Conservation (phyloP, 2,113 vertebrate genomes). For the Argyrosomus japonicus region DNA sequence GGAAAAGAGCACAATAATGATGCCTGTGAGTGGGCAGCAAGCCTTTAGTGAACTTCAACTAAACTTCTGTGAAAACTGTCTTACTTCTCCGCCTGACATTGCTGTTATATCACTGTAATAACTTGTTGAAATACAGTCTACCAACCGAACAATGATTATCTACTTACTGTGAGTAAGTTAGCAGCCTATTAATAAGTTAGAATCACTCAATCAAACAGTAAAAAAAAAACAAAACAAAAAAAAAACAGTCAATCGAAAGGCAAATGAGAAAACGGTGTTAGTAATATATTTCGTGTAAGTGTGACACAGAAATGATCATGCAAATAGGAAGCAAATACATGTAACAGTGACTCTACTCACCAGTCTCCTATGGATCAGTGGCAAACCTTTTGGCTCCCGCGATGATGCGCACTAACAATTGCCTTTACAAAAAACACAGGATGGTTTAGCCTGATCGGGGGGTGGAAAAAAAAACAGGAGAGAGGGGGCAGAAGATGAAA, state of each 20-base stretch:
- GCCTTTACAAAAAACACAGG: slow-evolving; percentile 70
- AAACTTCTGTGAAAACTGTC: neutral
- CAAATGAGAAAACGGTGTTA: too few relatives aligned
- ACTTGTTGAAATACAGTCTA: neutral
- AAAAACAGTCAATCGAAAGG: neutral
- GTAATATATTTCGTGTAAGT: neutral
- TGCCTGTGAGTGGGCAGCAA: neutral
- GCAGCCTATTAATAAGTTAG: neutral
- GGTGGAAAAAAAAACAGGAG: slow-evolving; percentile 47
- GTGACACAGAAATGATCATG: neutral
- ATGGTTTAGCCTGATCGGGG: slow-evolving; percentile 69
- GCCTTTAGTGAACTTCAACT: neutral
- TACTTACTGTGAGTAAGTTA: neutral
- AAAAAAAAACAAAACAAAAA: too few relatives aligned
- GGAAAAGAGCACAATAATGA: neutral
- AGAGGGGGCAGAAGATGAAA: slow-evolving; percentile 49
- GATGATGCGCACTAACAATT: slow-evolving; percentile 75
- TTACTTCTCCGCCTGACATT: neutral
- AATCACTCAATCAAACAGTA: neutral
- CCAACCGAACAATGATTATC: neutral
- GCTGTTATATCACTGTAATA: neutral
- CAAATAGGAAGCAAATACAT: slow-evolving; percentile 17
- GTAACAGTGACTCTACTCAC: slow-evolving; percentile 72
- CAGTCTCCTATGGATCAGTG: slow-evolving; percentile 74
- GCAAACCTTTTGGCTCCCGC: slow-evolving; percentile 76